These are phyloP conservation scores for Xestoiulus laeticollis DNA, from an alignment of 2,888 invertebrate species.

Conservation along the genomic window DNA sequence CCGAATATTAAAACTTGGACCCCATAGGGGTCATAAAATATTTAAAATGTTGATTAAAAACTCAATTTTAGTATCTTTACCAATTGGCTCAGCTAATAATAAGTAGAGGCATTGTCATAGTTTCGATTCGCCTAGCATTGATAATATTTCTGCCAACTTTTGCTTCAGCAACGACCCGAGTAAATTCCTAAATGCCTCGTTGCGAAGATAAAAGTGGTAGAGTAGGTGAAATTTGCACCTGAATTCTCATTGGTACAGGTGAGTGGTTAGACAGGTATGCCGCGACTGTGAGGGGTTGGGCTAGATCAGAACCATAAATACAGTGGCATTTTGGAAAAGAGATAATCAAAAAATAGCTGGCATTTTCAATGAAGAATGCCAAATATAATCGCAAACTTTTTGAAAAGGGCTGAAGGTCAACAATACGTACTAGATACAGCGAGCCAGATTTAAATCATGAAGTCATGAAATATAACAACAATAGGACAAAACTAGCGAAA, in stretches of 20 bases:
- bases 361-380: not conserved
- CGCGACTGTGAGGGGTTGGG: not conserved
- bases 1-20: not conserved
- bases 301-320: not conserved
- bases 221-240: not conserved
- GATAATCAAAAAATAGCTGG: not conserved
- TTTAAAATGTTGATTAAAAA: not conserved
- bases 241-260: conserved; percentile 25
- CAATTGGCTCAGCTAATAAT: not conserved
- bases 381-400: not conserved
- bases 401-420: not conserved
- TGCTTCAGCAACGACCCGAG: not conserved
- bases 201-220: not conserved
- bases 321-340: not conserved
- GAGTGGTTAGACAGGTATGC: conserved; percentile 21
- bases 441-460: not conserved
- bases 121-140: not conserved
- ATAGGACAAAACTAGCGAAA: no score
- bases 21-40: conserved; percentile 28
- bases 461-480: not conserved
- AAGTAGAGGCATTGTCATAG: not conserved
- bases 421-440: not conserved
- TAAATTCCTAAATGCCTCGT: not conserved
- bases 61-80: not conserved
- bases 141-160: conserved; percentile 5